A percentile compares a stretch with the other conserved stretches of the same genome.
These are phyloP conservation scores for Crocuta crocuta DNA, from an alignment of 2,113 vertebrate species.

Conservation along the genomic window DNA sequence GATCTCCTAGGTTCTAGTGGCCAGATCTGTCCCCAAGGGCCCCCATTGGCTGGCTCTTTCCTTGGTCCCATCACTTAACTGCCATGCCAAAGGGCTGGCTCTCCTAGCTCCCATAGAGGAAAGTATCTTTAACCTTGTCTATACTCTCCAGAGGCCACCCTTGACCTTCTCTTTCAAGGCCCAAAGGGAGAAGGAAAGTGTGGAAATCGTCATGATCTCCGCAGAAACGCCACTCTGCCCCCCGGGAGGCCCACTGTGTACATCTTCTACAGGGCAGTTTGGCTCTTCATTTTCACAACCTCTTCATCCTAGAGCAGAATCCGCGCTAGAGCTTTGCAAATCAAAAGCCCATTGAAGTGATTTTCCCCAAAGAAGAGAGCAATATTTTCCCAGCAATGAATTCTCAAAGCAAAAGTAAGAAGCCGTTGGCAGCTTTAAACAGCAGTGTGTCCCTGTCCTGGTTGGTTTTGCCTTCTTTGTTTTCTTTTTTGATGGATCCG, in stretches of 20 bases:
- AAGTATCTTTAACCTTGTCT: neutral
- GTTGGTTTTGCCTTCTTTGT: constrained; percentile 3
- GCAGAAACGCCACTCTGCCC: neutral
- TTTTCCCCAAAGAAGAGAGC: constrained; percentile 19
- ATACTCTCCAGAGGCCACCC: neutral
- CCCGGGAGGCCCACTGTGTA: neutral
- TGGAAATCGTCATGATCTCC: neutral
- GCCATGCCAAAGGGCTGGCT: neutral
- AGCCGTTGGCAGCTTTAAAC: constrained; percentile 16
- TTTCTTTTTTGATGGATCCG: neutral
- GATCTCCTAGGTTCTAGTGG: neutral
- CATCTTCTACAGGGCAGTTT: neutral
- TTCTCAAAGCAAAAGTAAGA: constrained; percentile 31
- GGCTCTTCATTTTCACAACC: neutral
- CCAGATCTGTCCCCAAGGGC: neutral
- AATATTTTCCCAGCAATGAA: constrained; percentile 46
- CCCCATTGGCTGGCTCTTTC: neutral
- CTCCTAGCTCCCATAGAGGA: neutral
- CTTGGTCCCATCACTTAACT: neutral
- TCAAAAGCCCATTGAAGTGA: neutral
- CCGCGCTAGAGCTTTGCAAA: neutral
- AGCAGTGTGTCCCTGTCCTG: neutral
- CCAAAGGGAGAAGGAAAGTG: neutral
- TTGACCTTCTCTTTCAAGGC: neutral
- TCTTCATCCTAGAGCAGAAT: constrained; percentile 42